Evolutionary conservation across 2,888 invertebrate species (phyloP).

Genomic region (Phaonia tiefii): DNA sequence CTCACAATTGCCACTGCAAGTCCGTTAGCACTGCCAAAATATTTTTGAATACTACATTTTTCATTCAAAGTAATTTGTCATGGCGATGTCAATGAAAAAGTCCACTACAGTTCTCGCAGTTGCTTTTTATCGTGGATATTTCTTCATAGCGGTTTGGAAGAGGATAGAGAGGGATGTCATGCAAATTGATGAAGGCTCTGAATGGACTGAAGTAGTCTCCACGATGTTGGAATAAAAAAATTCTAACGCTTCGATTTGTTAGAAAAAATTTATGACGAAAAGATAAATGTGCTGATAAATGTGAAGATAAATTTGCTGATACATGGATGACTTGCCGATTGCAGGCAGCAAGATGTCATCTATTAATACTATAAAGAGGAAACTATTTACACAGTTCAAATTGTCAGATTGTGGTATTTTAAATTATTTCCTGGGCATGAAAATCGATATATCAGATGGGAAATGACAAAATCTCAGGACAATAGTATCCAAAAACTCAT

Average conservation of each 20-base stretch:
- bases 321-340: slow-evolving; percentile 9
- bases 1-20: too few species aligned
- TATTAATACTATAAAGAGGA: neutral
- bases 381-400: neutral
- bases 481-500: too few species aligned
- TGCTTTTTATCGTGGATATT: neutral
- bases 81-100: too few species aligned
- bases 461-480: too few species aligned
- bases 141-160: too few species aligned
- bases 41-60: too few species aligned
- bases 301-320: too few species aligned
- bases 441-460: too few species aligned
- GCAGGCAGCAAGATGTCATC: slow-evolving; percentile 4
- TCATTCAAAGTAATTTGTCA: too few species aligned
- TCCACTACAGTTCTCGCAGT: slow-evolving; percentile 7
- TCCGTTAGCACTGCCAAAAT: too few species aligned
- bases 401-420: slow-evolving; percentile 26
- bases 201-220: too few species aligned
- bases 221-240: slow-evolving; percentile 4
- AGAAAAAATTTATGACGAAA: neutral
- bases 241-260: slow-evolving; percentile 27
- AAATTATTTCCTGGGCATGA: too few species aligned
- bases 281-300: neutral
- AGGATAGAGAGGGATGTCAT: neutral
- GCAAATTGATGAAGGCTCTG: slow-evolving; percentile 10